Evolutionary conservation across 2,888 invertebrate species (phyloP).

Genomic region (Tenthredo scrophulariae): DNA sequence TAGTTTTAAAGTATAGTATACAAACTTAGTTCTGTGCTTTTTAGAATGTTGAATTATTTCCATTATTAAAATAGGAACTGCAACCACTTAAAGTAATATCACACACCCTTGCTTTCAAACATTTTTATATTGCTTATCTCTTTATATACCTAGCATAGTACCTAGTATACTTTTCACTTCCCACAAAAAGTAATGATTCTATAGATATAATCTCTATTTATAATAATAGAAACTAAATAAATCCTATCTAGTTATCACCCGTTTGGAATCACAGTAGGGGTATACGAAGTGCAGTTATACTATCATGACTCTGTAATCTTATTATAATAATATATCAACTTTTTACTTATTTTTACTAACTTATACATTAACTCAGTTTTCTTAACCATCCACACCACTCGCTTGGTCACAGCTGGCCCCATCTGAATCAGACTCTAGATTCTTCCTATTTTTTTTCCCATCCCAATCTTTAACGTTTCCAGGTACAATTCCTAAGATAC

Average conservation of each 20-base stretch:
- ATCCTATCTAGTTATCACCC: constrained; percentile 11
- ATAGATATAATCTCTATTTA: constrained; percentile 1
- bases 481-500: constrained; percentile 16
- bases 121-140: background rate
- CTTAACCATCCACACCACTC: constrained; percentile 22
- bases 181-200: background rate
- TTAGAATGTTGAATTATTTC: background rate
- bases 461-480: constrained; percentile 22
- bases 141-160: no score
- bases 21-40: background rate
- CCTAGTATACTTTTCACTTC: background rate
- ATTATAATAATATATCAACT: constrained; percentile 1
- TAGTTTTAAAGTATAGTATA: constrained; percentile 18
- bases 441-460: constrained; percentile 10
- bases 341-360: background rate
- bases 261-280: background rate
- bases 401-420: constrained; percentile 9
- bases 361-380: background rate
- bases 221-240: background rate
- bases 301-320: background rate
- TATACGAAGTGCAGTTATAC: constrained; percentile 9
- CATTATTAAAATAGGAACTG: no score
- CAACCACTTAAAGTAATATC: background rate
- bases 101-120: constrained; percentile 17
- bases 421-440: constrained; percentile 27